A percentile compares a stretch with the other conserved stretches of the same genome.
Evolutionary conservation across 1,140 invertebrate genomes (phyloP).

Genomic region (Adelges cooleyi): DNA sequence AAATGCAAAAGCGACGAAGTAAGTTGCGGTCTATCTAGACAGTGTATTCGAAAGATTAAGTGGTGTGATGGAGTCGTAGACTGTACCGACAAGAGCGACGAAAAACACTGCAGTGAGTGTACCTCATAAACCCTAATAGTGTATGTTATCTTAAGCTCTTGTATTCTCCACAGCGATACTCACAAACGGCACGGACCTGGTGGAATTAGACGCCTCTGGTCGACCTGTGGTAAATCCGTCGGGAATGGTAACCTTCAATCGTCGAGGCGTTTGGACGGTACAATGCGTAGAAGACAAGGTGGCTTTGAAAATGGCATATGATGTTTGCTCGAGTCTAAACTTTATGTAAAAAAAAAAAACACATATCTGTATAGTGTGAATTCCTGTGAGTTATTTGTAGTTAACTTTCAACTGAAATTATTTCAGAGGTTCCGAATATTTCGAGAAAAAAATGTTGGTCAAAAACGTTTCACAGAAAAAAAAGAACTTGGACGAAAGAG

Average conservation of each 20-base stretch:
- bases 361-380: too few species aligned
- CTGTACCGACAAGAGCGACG: conserved; percentile 62
- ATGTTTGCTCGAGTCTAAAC: not conserved
- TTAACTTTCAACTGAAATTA: too few species aligned
- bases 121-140: too few species aligned
- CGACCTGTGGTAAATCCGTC: not conserved
- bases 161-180: not conserved
- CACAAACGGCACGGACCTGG: not conserved
- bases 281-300: not conserved
- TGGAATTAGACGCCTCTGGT: not conserved
- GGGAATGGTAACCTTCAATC: not conserved
- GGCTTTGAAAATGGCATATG: not conserved
- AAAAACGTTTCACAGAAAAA: not conserved
- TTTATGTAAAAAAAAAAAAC: conserved; percentile 10
- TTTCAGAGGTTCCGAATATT: not conserved
- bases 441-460: not conserved
- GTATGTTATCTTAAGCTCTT: too few species aligned
- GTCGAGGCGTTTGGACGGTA: not conserved
- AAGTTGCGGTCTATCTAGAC: conserved; percentile 45
- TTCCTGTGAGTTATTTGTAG: too few species aligned
- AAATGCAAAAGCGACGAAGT: conserved; percentile 40
- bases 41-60: conserved; percentile 49
- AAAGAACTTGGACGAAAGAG: not conserved
- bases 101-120: conserved; percentile 54
- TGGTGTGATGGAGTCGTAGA: conserved; percentile 58